Evolutionary conservation across 2,113 vertebrate genomes (phyloP).

Genomic region (Craseonycteris thonglongyai): DNA sequence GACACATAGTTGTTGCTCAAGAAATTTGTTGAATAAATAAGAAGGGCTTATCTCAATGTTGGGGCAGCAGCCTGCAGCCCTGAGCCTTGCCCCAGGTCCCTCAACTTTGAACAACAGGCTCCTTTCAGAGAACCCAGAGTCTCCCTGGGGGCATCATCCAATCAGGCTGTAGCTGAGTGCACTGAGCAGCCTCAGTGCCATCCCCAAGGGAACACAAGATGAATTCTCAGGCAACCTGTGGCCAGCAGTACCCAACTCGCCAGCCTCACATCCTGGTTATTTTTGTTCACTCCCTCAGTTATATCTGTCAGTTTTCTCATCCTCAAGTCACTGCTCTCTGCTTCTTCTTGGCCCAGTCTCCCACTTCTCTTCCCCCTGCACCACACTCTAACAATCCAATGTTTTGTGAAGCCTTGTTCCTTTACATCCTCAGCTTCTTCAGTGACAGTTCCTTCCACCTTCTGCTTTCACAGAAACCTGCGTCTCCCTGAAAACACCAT

Average conservation of each 20-base stretch:
- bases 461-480: not conserved
- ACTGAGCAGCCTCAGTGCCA: not conserved
- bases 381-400: not conserved
- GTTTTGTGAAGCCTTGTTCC: not conserved
- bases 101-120: not conserved
- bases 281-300: not conserved
- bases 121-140: not conserved
- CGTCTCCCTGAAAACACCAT: not conserved
- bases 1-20: not conserved
- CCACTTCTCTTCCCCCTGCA: not conserved
- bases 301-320: not conserved
- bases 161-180: not conserved
- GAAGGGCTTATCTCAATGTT: not conserved
- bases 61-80: not conserved
- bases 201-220: not conserved
- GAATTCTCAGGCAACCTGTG: not conserved
- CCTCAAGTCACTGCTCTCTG: not conserved
- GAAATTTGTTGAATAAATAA: not conserved
- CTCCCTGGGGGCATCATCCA: not conserved
- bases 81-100: not conserved
- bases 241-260: not conserved
- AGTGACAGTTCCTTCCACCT: not conserved
- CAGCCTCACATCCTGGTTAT: not conserved
- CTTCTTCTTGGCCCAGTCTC: not conserved
- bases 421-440: not conserved